These are phyloP conservation scores for Gambusia yucatana DNA, from an alignment of 2,797 vertebrate species.

Conservation along the genomic window DNA sequence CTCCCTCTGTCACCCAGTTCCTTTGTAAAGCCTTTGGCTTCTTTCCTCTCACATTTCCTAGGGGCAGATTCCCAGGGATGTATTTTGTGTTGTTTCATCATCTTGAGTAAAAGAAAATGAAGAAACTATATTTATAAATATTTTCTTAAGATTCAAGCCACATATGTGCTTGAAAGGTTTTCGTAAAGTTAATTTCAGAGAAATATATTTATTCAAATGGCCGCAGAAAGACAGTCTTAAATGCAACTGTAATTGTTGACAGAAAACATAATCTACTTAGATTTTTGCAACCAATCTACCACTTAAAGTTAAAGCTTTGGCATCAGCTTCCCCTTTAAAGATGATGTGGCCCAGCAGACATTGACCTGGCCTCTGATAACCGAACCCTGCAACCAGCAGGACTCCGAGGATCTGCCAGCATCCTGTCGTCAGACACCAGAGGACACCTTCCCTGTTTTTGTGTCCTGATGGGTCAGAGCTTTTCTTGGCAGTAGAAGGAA, in stretches of 20 bases:
- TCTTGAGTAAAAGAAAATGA: too few species aligned
- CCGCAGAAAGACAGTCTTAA: neutral
- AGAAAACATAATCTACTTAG: neutral
- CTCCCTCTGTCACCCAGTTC: conserved; percentile 9
- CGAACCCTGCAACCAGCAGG: neutral
- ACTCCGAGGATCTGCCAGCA: neutral
- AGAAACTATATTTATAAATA: neutral
- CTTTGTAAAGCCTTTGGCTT: conserved; percentile 1
- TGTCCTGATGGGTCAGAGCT: conserved; percentile 2
- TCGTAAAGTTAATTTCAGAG: too few species aligned
- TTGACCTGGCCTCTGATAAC: neutral
- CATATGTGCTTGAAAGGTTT: neutral
- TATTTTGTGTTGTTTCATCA: neutral
- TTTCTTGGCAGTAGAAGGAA: neutral
- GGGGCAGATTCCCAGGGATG: neutral
- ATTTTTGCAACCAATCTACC: neutral
- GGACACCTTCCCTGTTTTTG: neutral
- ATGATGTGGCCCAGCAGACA: neutral
- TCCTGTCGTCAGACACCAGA: neutral
- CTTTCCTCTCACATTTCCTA: neutral
- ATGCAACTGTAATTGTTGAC: neutral
- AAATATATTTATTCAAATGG: neutral
- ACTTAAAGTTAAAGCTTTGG: neutral
- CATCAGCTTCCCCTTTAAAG: neutral
- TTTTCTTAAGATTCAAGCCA: neutral